These are phyloP conservation scores for Chaenocephalus aceratus DNA, from an alignment of 2,113 vertebrate species.

Conservation along the genomic window DNA sequence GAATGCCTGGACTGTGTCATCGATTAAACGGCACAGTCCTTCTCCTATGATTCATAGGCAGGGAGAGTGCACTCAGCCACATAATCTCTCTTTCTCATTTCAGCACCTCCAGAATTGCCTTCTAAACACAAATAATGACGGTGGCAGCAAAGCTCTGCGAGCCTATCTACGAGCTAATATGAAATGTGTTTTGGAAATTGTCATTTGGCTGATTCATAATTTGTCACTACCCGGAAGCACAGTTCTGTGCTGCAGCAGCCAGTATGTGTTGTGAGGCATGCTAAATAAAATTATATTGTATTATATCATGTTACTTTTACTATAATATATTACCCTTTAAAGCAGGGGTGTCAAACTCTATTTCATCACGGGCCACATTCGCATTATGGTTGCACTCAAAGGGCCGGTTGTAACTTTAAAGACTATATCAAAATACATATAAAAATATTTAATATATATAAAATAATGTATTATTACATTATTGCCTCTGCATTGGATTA, in stretches of 20 bases:
- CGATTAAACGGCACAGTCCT: constrained; percentile 71
- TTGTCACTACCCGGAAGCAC: constrained; percentile 44
- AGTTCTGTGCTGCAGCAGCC: constrained; percentile 26
- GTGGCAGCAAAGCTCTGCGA: constrained; percentile 62
- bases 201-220: constrained; percentile 72
- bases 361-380: too few species aligned
- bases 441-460: too few species aligned
- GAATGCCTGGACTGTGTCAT: constrained; percentile 68
- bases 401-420: too few species aligned
- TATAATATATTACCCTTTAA: constrained; percentile 4
- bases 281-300: constrained; percentile 35
- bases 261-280: constrained; percentile 51
- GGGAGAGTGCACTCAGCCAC: constrained; percentile 66
- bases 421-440: too few species aligned
- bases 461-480: too few species aligned
- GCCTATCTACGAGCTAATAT: constrained; percentile 44
- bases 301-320: too few species aligned
- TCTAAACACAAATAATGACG: constrained; percentile 77
- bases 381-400: too few species aligned
- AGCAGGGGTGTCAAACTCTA: not conserved
- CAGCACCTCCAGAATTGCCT: constrained; percentile 76
- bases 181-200: constrained; percentile 39
- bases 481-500: too few species aligned
- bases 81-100: constrained; percentile 79
- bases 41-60: constrained; percentile 69